These are phyloP conservation scores for Panagrolaimus sp. DNA, from an alignment of 1,140 invertebrate species.

Conservation along the genomic window DNA sequence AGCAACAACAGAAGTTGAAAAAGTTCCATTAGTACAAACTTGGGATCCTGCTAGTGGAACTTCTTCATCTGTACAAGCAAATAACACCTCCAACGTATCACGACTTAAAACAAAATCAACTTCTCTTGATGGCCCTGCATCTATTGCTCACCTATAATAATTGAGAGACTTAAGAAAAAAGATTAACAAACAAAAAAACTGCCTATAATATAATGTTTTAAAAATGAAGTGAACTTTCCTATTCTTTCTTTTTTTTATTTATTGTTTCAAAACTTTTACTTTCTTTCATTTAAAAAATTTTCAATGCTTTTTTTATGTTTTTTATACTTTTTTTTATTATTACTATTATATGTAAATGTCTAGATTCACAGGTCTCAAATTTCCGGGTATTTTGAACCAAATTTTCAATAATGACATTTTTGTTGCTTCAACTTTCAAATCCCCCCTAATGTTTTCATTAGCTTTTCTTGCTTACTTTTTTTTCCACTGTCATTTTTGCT, in stretches of 20 bases:
- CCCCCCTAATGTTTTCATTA: background rate
- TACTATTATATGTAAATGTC: background rate
- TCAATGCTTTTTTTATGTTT: too few relatives aligned
- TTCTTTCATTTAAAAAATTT: too few relatives aligned
- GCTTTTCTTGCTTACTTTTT: background rate
- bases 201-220: too few relatives aligned
- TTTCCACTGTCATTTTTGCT: slow-evolving; percentile 9
- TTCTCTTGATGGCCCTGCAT: slow-evolving; percentile 49
- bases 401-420: slow-evolving; percentile 4
- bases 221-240: too few relatives aligned
- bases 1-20: slow-evolving; percentile 15
- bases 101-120: slow-evolving; percentile 53
- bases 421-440: slow-evolving; percentile 4
- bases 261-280: too few relatives aligned
- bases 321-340: background rate
- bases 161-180: slow-evolving; percentile 2
- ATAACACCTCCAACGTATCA: slow-evolving; percentile 9
- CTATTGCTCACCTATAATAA: slow-evolving; percentile 56
- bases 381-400: slow-evolving; percentile 10
- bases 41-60: slow-evolving; percentile 32
- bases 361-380: slow-evolving; percentile 15
- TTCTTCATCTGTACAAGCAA: slow-evolving; percentile 22
- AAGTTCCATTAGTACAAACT: slow-evolving; percentile 15
- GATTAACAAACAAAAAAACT: too few relatives aligned
- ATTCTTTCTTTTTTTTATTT: too few relatives aligned